Percentiles rank a stretch among this genome's conserved stretches.
phyloP scores from a whole-genome alignment of 2,797 vertebrate genomes.

The Nannoperca obscura region DNA sequence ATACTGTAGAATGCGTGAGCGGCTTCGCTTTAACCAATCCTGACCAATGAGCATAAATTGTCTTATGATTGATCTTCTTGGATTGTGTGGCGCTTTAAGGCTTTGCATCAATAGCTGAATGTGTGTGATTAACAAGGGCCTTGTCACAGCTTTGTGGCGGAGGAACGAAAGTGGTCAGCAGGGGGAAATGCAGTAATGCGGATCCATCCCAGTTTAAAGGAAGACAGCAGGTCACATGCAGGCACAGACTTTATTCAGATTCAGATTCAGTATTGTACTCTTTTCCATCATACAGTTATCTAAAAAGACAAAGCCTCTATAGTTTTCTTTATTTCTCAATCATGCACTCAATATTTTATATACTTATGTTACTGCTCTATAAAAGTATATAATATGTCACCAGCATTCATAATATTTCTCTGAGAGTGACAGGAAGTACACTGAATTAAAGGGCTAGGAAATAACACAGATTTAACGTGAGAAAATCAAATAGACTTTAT shows the following conservation, averaged over 20 bases:
- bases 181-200: conserved; percentile 18
- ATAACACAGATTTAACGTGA: background rate
- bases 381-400: conserved; percentile 2
- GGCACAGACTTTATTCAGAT: background rate
- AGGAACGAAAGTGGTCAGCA: conserved; percentile 30
- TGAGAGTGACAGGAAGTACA: background rate
- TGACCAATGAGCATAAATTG: conserved; percentile 56
- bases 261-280: background rate
- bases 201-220: conserved; percentile 13
- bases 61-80: conserved; percentile 61
- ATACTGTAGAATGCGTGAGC: conserved; percentile 59
- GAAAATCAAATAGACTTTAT: conserved; percentile 14
- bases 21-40: conserved; percentile 53
- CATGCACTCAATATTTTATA: background rate
- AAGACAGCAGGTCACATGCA: conserved; percentile 2
- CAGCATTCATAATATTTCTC: background rate
- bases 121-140: conserved; percentile 50
- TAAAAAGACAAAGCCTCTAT: background rate
- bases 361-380: background rate
- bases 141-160: conserved; percentile 23
- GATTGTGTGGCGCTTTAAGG: conserved; percentile 36
- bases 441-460: conserved; percentile 7
- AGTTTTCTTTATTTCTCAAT: background rate
- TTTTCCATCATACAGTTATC: background rate
- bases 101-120: conserved; percentile 51